These are phyloP conservation scores for Takifugu rubripes DNA, from an alignment of 2,797 vertebrate species.

Conservation along the genomic window DNA sequence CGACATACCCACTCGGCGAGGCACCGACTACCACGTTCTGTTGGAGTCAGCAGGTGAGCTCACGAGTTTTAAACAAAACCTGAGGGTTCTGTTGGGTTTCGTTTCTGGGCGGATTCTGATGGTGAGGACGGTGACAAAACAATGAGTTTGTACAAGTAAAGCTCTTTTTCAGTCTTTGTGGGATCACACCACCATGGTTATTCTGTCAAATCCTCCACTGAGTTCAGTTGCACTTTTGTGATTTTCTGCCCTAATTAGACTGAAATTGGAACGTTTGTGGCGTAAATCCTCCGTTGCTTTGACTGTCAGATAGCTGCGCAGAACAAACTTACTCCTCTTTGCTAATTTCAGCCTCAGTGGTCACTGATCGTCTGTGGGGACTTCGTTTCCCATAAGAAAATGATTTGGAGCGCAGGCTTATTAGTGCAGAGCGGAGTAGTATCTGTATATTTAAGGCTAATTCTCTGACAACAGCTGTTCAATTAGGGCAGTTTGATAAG, in stretches of 20 bases:
- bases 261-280: conserved; percentile 14
- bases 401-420: conserved; percentile 7
- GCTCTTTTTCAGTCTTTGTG: no score
- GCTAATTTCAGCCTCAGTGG: conserved; percentile 33
- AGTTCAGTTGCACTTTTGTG: conserved; percentile 16
- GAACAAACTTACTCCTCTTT: conserved; percentile 24
- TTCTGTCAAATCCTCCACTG: conserved; percentile 20
- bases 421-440: conserved; percentile 9
- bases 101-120: not conserved
- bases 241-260: conserved; percentile 44
- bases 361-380: conserved; percentile 9
- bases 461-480: not conserved
- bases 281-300: conserved; percentile 39
- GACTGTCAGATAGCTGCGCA: conserved; percentile 26
- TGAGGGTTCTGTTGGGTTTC: no score
- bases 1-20: conserved; percentile 78
- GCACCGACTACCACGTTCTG: conserved; percentile 85
- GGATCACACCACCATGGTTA: not conserved
- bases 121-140: not conserved
- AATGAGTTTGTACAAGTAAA: not conserved
- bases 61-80: not conserved
- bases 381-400: conserved; percentile 20
- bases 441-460: not conserved
- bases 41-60: conserved; percentile 83
- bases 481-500: not conserved